Evolutionary conservation across 35 echinoderm and acorn worm genomes (phyloP).

Genomic region (Apostichopus parvimensis): DNA sequence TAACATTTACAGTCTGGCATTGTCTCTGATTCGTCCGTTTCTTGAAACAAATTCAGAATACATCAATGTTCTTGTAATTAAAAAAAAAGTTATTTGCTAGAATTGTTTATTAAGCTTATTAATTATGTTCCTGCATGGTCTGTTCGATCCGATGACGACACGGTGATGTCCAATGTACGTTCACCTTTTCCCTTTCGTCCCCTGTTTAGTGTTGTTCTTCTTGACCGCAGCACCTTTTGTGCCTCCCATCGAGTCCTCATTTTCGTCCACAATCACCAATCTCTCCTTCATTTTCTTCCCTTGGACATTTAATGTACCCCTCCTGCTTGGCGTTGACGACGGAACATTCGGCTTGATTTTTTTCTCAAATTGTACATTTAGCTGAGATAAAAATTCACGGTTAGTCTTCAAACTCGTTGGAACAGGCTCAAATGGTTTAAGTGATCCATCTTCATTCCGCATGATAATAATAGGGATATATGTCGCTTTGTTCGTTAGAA

Average conservation of each 20-base stretch:
- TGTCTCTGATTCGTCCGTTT: no score
- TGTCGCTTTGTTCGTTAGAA: conserved; percentile 32
- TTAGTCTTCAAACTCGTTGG: conserved; percentile 21
- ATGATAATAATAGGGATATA: conserved; percentile 51
- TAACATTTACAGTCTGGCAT: no score
- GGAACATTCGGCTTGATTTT: background rate
- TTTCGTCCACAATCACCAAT: conserved; percentile 5
- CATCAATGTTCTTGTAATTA: no score
- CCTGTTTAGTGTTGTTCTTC: conserved; percentile 10
- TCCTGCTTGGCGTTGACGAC: background rate
- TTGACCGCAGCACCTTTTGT: background rate
- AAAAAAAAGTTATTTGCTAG: no score
- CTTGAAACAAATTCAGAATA: no score
- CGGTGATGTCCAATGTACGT: background rate
- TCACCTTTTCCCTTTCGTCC: conserved; percentile 20
- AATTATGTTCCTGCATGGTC: no score
- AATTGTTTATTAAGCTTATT: no score
- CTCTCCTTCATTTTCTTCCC: conserved; percentile 32
- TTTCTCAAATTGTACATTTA: conserved; percentile 42
- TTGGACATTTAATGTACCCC: background rate
- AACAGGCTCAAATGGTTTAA: conserved; percentile 8
- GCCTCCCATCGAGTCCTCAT: background rate
- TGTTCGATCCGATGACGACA: background rate
- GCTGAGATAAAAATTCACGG: conserved; percentile 38
- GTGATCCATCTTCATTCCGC: conserved; percentile 29